Evolutionary conservation across 2,888 invertebrate species (phyloP).

Genomic region (Calephelis perditalis): DNA sequence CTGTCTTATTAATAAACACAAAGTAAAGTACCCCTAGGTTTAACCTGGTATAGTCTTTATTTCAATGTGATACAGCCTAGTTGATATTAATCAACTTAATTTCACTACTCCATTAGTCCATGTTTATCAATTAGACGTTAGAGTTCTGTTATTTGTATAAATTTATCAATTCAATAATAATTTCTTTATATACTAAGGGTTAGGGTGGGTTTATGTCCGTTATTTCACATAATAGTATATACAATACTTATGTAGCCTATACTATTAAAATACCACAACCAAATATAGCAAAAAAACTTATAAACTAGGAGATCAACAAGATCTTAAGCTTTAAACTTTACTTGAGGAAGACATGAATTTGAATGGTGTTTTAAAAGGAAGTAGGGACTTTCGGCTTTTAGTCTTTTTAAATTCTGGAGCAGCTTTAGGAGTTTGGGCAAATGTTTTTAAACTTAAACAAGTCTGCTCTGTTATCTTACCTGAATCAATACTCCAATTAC

Average conservation of each 20-base stretch:
- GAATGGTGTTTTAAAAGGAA: constrained; percentile 71
- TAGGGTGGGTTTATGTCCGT: constrained; percentile 73
- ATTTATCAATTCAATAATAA: background rate
- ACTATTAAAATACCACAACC: constrained; percentile 34
- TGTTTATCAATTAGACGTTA: background rate
- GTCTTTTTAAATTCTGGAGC: constrained; percentile 54
- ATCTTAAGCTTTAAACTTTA: constrained; percentile 42
- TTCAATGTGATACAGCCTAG: no score
- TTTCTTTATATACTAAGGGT: constrained; percentile 51
- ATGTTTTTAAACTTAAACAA: constrained; percentile 36
- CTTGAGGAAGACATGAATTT: constrained; percentile 59
- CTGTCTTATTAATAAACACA: no score
- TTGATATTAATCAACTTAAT: no score
- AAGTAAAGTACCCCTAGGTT: no score
- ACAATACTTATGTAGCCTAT: constrained; percentile 38
- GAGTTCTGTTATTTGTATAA: constrained; percentile 7
- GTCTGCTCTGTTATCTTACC: constrained; percentile 46
- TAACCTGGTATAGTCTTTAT: no score
- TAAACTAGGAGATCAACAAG: background rate
- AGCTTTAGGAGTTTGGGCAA: constrained; percentile 47
- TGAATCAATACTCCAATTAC: constrained; percentile 54
- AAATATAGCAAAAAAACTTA: constrained; percentile 12
- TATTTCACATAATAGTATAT: constrained; percentile 44
- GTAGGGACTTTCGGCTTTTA: constrained; percentile 56
- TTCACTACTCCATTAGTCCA: no score